A percentile compares a stretch with the other conserved stretches of the same genome.
phyloP scores from a whole-genome alignment of 2,888 invertebrate genomes.

The Phortica magna region DNA sequence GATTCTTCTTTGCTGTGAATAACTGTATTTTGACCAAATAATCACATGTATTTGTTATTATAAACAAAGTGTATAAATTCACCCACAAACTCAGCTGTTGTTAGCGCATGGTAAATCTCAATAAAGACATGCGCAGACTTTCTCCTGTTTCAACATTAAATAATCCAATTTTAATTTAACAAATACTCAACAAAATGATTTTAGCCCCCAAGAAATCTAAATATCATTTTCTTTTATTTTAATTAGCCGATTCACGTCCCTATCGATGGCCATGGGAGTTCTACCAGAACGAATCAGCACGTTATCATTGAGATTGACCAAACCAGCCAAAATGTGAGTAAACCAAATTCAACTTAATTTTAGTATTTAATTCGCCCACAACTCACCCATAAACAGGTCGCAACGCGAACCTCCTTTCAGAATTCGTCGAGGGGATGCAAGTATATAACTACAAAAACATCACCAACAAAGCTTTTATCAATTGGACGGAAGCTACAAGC shows the following conservation, averaged over 20 bases:
- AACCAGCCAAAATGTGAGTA: no score
- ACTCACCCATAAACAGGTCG: neutral
- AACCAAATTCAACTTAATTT: no score
- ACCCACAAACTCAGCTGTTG: no score
- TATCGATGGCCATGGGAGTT: neutral
- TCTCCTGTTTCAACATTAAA: no score
- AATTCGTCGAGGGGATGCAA: neutral
- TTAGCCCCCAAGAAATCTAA: no score
- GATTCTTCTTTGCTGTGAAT: no score
- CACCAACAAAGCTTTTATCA: slow-evolving; percentile 8
- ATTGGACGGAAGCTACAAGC: slow-evolving; percentile 55
- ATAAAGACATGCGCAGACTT: no score
- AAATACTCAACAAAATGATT: no score
- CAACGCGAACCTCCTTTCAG: neutral
- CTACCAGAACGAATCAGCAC: slow-evolving; percentile 56
- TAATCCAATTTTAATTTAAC: neutral
- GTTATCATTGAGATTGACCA: slow-evolving; percentile 62
- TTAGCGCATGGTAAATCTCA: no score
- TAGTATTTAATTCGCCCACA: neutral
- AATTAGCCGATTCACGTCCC: slow-evolving; percentile 43
- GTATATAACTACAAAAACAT: neutral
- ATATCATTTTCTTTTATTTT: neutral
- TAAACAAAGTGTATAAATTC: no score
- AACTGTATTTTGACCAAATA: no score
- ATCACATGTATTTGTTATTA: no score